Evolutionary conservation across 1,140 invertebrate species (phyloP), one percentile per base, ranked within the genome.

Genomic region (Whitmania pigra): DNA sequence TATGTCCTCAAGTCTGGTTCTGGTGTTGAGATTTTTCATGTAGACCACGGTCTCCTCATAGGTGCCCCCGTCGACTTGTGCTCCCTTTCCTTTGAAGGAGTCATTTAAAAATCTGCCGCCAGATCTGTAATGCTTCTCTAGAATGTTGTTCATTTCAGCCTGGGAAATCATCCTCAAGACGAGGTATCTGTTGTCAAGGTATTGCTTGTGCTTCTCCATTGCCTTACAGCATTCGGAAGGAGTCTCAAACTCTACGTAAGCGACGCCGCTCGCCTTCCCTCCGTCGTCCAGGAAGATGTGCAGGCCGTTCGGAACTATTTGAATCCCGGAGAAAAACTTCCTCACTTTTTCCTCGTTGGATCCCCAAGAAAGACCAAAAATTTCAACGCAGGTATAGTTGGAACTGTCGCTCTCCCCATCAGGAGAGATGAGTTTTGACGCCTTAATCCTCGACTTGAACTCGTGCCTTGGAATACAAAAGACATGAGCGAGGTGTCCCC

Each of bases 11-110:
- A 92, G 88, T 9, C 87, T 86, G 0, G 92, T 90, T 72, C 89
- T 87, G 79, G 89, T 93, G 0, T 92, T 91, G 0, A 95, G 87
- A 80, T 95, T 95, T 76, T 89, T 87, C 76, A 93, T 82, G 72
- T 71, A 29, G 73, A 55, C 22, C 67, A n/a, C 17, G 67, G 55
- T 54, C 71, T 66, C 18, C 73, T 73, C 22, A 71, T 73, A 36
- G 75, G 66, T 53, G 71, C 74, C 72, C 40, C 29, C 69, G 31
- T 70, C 27, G 55, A 69, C 72, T 18, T 75, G 73, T 40, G 43
- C 9, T 11, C 43, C 43, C 15, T 13, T 49, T 49, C 43, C 43
- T 13, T 49, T 49, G 72, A 57, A 71, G n/a, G 73, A 67, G 22
- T 71, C 73, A 22, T 69, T 55, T 63, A 69, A 68, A 27, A 25